phyloP scores from a whole-genome alignment of 2,888 invertebrate species.

The Mythimna ferrago region DNA sequence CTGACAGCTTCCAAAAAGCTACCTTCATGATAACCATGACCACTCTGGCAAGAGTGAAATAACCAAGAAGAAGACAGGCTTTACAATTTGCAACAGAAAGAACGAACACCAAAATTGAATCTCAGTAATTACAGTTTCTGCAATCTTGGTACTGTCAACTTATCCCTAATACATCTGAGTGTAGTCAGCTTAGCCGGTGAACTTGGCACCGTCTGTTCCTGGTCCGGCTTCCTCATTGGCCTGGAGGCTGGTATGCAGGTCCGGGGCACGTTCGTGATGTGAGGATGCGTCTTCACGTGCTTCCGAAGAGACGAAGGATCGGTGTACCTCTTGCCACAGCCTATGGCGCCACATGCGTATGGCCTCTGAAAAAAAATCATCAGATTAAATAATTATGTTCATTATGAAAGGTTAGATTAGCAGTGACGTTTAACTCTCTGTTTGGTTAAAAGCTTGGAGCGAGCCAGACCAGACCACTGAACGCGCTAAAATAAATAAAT shows the following conservation, averaged over 20 bases:
- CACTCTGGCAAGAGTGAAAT: too few relatives aligned
- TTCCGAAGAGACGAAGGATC: constrained; percentile 98
- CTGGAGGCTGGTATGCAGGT: constrained; percentile 82
- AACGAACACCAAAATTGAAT: background rate
- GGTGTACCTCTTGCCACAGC: constrained; percentile 97
- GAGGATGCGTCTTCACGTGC: constrained; percentile 96
- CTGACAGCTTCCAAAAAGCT: too few relatives aligned
- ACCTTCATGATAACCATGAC: too few relatives aligned
- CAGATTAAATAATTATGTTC: background rate
- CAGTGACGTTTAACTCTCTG: too few relatives aligned
- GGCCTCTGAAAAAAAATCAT: constrained; percentile 93
- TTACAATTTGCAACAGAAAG: background rate
- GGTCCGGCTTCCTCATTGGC: constrained; percentile 76
- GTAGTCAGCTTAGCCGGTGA: constrained; percentile 87
- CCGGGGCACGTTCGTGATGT: constrained; percentile 81
- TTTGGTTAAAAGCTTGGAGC: too few relatives aligned
- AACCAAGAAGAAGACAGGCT: background rate
- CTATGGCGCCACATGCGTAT: constrained; percentile 96
- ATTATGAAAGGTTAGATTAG: too few relatives aligned
- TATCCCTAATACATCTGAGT: constrained; percentile 84
- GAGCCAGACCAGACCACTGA: too few relatives aligned
- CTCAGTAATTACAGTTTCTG: constrained; percentile 76
- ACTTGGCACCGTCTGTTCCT: constrained; percentile 83
- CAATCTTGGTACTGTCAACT: constrained; percentile 82
- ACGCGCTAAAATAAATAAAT: too few relatives aligned